Conservation (phyloP, 2,888 invertebrate genomes). For the Sipha maydis region DNA sequence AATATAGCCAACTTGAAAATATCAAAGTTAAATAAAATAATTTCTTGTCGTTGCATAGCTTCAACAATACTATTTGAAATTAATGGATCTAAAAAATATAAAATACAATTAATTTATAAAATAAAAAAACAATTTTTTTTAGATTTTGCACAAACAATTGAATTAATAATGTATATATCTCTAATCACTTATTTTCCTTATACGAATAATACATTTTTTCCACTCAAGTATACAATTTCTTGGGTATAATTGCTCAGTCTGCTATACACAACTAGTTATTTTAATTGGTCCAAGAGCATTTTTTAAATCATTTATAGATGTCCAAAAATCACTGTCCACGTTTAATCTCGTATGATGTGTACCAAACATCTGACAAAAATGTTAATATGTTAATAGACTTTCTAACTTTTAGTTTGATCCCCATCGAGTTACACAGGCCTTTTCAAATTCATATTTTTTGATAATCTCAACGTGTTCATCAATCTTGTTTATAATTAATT, state of each 20-base stretch:
- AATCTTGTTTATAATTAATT: no score
- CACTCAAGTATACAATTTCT: not conserved
- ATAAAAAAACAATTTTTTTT: no score
- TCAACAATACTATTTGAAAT: constrained; percentile 6
- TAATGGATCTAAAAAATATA: constrained; percentile 13
- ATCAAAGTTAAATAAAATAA: not conserved
- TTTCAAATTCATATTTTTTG: no score
- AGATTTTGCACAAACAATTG: no score
- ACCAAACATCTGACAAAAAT: not conserved
- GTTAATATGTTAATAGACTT: not conserved
- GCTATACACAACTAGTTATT: not conserved
- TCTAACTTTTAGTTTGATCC: no score
- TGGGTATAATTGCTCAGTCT: not conserved
- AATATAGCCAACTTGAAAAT: not conserved
- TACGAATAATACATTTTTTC: constrained; percentile 17
- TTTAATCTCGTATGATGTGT: not conserved
- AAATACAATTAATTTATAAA: no score
- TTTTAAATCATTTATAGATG: not conserved
- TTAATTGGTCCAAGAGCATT: not conserved
- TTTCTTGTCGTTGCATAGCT: constrained; percentile 7
- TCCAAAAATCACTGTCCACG: no score
- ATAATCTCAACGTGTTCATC: no score
- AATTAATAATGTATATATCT: no score
- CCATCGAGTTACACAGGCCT: no score
- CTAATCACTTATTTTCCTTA: constrained; percentile 11